phyloP scores from a whole-genome alignment of 2,888 invertebrate genomes.

The Drosophila siamana region DNA sequence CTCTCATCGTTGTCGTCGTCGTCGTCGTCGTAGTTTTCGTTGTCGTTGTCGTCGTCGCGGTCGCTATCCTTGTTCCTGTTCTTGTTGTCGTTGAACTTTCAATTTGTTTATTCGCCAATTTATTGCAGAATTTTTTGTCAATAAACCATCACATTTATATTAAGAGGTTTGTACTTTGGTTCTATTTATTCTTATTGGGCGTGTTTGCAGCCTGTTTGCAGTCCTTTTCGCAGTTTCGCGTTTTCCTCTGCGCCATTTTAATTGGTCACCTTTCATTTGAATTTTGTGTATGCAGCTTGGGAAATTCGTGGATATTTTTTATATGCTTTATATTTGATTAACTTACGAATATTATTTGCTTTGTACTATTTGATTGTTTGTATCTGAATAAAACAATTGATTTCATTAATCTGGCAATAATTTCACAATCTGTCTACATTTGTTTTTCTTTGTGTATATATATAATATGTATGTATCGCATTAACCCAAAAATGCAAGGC shows the following conservation, averaged over 20 bases:
- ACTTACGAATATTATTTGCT: neutral
- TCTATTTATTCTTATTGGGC: conserved; percentile 52
- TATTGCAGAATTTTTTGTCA: conserved; percentile 25
- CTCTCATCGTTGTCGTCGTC: conserved; percentile 39
- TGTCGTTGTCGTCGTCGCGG: neutral
- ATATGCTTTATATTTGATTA: conserved; percentile 3
- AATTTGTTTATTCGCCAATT: conserved; percentile 57
- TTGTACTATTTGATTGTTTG: conserved; percentile 1
- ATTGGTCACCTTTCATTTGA: conserved; percentile 41
- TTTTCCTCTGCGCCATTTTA: conserved; percentile 56
- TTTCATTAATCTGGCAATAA: neutral
- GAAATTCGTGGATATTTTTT: conserved; percentile 16
- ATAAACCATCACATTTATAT: conserved; percentile 23
- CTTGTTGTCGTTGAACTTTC: conserved; percentile 40
- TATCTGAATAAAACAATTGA: neutral
- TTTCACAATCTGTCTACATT: conserved; percentile 1
- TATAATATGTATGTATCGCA: conserved; percentile 44
- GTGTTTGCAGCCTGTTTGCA: conserved; percentile 14
- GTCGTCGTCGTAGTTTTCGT: neutral
- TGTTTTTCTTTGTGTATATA: conserved; percentile 22
- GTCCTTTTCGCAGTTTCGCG: conserved; percentile 18
- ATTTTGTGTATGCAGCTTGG: conserved; percentile 31
- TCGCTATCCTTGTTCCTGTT: conserved; percentile 20
- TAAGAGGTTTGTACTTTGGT: conserved; percentile 51
- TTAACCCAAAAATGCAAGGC: conserved; percentile 40